These are phyloP conservation scores for Thymelicus acteon DNA, from an alignment of 2,888 invertebrate genomes.

Conservation along the genomic window DNA sequence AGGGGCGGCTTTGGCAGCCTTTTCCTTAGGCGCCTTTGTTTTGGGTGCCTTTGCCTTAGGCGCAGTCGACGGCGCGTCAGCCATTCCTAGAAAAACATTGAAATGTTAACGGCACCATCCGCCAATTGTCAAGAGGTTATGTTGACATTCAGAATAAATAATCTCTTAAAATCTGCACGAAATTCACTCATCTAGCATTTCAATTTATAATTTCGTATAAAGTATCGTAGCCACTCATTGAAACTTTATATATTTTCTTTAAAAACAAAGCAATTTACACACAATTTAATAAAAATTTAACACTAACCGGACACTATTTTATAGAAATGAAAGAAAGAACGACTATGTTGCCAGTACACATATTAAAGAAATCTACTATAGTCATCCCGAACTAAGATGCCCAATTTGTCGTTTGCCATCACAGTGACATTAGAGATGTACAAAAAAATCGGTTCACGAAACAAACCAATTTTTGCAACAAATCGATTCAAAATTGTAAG, in stretches of 20 bases:
- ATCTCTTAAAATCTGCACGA: constrained; percentile 64
- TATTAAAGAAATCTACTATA: constrained; percentile 6
- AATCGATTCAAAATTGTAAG: no score
- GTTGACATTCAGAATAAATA: constrained; percentile 69
- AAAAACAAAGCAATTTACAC: constrained; percentile 40
- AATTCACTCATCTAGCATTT: constrained; percentile 55
- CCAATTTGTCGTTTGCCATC: no score
- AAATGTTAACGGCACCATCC: constrained; percentile 38
- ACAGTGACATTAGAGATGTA: no score
- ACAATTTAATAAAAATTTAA: constrained; percentile 51
- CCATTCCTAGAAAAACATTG: constrained; percentile 83
- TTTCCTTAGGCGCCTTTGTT: constrained; percentile 85
- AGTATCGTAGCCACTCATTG: constrained; percentile 36
- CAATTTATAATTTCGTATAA: constrained; percentile 37
- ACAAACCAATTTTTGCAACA: no score
- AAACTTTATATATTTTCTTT: constrained; percentile 35
- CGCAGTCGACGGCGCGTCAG: constrained; percentile 85
- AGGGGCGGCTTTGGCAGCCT: constrained; percentile 82
- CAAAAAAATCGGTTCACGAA: no score
- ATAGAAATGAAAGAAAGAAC: constrained; percentile 76
- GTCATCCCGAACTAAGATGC: no score
- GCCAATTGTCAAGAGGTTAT: constrained; percentile 65
- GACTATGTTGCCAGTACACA: constrained; percentile 58
- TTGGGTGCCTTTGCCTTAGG: constrained; percentile 83
- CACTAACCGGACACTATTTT: constrained; percentile 76